These are phyloP conservation scores for Diabrotica undecimpunctata DNA, from an alignment of 1,140 invertebrate genomes.

Conservation along the genomic window DNA sequence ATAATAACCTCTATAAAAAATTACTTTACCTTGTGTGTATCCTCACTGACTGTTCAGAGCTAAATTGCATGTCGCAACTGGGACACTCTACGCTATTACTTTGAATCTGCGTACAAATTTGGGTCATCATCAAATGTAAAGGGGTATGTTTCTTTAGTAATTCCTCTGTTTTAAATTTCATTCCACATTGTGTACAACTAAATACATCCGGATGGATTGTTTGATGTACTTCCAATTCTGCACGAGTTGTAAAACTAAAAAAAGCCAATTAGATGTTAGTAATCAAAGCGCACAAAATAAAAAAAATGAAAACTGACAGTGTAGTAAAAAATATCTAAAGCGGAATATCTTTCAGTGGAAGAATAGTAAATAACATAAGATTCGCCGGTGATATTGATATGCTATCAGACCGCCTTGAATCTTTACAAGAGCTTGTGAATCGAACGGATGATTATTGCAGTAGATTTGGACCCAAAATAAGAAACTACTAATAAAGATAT, in stretches of 20 bases:
- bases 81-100: no score
- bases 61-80: no score
- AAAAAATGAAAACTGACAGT: background rate
- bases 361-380: background rate
- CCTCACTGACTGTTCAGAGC: no score
- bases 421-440: background rate
- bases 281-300: background rate
- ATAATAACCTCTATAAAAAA: no score
- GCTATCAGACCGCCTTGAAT: background rate
- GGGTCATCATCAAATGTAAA: background rate
- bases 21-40: no score
- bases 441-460: background rate
- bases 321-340: background rate
- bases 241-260: constrained; percentile 4
- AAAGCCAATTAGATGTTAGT: background rate
- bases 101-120: no score
- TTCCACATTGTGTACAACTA: background rate
- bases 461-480: no score
- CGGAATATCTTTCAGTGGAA: background rate
- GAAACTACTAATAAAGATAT: no score
- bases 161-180: background rate
- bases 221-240: constrained; percentile 2
- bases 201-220: background rate
- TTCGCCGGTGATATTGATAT: background rate
- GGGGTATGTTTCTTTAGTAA: background rate